Evolutionary conservation across 2,888 invertebrate genomes (phyloP).

Genomic region (Anodontia alba): DNA sequence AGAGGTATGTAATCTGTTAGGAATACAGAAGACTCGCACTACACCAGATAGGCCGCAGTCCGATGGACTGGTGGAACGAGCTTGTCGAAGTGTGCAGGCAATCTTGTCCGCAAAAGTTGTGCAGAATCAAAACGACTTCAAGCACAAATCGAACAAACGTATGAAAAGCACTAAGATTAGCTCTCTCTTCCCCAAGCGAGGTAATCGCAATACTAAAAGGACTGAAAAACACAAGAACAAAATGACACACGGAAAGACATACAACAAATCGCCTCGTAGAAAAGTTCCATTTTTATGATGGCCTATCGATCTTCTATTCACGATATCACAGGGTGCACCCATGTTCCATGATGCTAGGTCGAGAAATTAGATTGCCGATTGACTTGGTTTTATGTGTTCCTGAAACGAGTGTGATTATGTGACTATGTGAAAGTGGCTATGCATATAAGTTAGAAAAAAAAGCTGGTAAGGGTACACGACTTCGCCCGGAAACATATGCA

Average conservation of each 20-base stretch:
- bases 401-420: neutral
- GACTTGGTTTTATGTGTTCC: slow-evolving; percentile 42
- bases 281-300: slow-evolving; percentile 47
- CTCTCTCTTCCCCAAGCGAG: no score
- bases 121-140: slow-evolving; percentile 51
- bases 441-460: slow-evolving; percentile 19
- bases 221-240: no score
- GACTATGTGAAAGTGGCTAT: neutral
- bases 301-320: slow-evolving; percentile 57
- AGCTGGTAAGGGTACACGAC: slow-evolving; percentile 4
- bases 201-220: no score
- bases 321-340: slow-evolving; percentile 47
- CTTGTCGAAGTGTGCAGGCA: neutral
- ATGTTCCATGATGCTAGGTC: slow-evolving; percentile 42
- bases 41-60: slow-evolving; percentile 1
- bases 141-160: no score
- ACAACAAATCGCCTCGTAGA: no score
- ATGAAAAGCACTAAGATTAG: no score
- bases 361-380: slow-evolving; percentile 47
- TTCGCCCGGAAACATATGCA: slow-evolving; percentile 23
- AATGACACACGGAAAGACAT: no score
- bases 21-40: neutral
- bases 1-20: no score
- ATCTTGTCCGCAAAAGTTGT: slow-evolving; percentile 44
- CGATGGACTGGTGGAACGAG: neutral